These are phyloP conservation scores for Aphelenchoides besseyi DNA, from an alignment of 1,140 invertebrate species.

Conservation along the genomic window DNA sequence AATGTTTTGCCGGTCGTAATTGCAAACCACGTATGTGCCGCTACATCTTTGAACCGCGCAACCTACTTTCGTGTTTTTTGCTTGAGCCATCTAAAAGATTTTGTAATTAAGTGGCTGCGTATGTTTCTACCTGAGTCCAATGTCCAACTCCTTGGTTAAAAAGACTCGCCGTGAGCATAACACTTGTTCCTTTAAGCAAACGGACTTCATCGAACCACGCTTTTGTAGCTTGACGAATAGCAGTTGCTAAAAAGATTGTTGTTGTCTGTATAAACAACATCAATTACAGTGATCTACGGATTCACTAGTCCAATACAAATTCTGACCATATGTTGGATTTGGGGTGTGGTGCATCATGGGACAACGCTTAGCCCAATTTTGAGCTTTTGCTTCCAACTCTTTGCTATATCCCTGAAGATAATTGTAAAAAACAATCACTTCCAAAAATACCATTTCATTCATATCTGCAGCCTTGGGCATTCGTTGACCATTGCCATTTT, in stretches of 20 bases:
- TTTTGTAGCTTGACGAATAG: background rate
- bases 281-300: background rate
- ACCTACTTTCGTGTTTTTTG: background rate
- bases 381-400: slow-evolving; percentile 12
- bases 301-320: slow-evolving; percentile 2
- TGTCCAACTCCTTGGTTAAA: slow-evolving; percentile 16
- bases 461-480: slow-evolving; percentile 19
- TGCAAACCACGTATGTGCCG: slow-evolving; percentile 15
- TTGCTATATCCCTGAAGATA: background rate
- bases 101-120: background rate
- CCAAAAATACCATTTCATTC: slow-evolving; percentile 5
- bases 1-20: slow-evolving; percentile 9
- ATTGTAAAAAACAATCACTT: background rate
- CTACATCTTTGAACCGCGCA: slow-evolving; percentile 10
- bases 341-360: background rate
- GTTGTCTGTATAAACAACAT: background rate
- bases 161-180: background rate
- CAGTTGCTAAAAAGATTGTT: slow-evolving; percentile 16
- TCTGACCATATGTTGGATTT: slow-evolving; percentile 3
- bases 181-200: background rate
- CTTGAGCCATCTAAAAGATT: slow-evolving; percentile 12
- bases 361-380: slow-evolving; percentile 4
- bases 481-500: background rate
- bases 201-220: background rate
- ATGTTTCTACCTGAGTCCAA: slow-evolving; percentile 1